phyloP scores from a whole-genome alignment of 2,113 vertebrate species.

The Ceratotherium simum region DNA sequence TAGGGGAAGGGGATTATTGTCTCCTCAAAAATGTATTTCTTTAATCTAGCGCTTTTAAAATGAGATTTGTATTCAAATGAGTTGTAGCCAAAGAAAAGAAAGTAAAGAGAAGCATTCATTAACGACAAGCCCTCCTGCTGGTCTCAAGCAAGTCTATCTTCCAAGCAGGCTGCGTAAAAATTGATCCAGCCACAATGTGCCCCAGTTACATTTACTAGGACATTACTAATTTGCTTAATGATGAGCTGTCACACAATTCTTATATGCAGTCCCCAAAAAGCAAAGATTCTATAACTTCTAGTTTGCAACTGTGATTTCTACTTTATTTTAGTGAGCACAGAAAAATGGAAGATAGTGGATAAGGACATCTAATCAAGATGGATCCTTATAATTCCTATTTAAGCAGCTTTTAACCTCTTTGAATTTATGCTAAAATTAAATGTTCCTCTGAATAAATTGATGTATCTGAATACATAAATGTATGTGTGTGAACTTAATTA shows the following conservation, averaged over 20 bases:
- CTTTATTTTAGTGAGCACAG: neutral
- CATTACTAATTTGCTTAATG: neutral
- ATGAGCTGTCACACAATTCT: neutral
- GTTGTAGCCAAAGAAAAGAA: slow-evolving; percentile 51
- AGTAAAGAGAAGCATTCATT: slow-evolving; percentile 63
- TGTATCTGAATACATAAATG: neutral
- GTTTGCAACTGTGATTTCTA: slow-evolving; percentile 10
- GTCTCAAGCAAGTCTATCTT: slow-evolving; percentile 70
- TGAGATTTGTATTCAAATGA: slow-evolving; percentile 25
- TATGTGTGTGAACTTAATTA: neutral
- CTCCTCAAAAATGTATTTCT: slow-evolving; percentile 45
- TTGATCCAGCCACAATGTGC: slow-evolving; percentile 56
- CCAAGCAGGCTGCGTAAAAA: slow-evolving; percentile 79
- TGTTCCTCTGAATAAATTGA: neutral
- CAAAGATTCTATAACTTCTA: neutral
- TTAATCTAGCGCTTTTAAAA: neutral
- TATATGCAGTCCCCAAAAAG: neutral
- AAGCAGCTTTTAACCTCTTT: slow-evolving; percentile 13
- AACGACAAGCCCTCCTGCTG: slow-evolving; percentile 62
- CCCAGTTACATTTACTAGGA: slow-evolving; percentile 74
- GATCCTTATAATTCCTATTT: neutral
- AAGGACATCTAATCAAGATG: neutral
- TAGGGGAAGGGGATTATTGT: neutral
- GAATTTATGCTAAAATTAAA: slow-evolving; percentile 8
- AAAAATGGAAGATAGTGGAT: neutral